Evolutionary conservation across 2,113 vertebrate genomes (phyloP).

Genomic region (Apteryx mantelli): DNA sequence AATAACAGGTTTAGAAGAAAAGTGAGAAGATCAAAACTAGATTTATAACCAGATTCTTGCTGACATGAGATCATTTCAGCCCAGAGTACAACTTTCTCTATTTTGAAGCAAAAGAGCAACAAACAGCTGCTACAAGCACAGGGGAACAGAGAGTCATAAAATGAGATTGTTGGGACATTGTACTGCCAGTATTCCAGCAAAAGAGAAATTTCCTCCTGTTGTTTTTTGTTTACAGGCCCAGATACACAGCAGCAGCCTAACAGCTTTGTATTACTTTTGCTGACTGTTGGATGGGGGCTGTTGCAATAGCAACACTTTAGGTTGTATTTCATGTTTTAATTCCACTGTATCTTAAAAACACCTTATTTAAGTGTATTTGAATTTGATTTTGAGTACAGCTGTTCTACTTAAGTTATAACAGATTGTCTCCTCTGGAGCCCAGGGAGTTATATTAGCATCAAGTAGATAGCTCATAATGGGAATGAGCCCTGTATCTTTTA

Average conservation of each 20-base stretch:
- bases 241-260: background rate
- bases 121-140: background rate
- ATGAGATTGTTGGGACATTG: background rate
- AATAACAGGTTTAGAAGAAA: constrained; percentile 13
- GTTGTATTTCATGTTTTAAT: background rate
- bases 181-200: background rate
- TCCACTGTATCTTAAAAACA: background rate
- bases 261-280: background rate
- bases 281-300: background rate
- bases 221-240: background rate
- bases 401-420: background rate
- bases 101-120: background rate
- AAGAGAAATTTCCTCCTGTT: background rate
- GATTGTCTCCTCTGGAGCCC: background rate
- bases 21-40: background rate
- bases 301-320: background rate
- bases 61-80: background rate
- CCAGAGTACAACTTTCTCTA: background rate
- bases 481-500: background rate
- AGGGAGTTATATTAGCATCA: background rate
- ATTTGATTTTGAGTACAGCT: background rate
- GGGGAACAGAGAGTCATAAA: background rate
- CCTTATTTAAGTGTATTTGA: background rate
- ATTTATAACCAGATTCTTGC: background rate
- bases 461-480: background rate